Evolutionary conservation across 2,113 vertebrate species (phyloP).

Genomic region (Egretta garzetta): DNA sequence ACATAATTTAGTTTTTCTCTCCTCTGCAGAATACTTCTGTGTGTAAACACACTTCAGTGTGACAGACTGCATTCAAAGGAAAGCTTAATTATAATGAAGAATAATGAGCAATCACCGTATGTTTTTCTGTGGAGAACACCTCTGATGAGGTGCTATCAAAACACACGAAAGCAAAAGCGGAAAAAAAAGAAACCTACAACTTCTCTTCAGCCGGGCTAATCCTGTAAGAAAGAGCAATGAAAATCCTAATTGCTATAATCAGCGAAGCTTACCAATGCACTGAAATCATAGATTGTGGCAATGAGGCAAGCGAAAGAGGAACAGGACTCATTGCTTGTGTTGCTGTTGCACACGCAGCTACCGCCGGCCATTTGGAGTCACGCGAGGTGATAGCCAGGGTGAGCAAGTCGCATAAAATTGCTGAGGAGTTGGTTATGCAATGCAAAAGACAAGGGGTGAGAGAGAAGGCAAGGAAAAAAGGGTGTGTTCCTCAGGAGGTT

Average conservation of each 20-base stretch:
- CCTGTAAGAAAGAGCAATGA: not conserved
- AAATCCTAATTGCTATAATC: not conserved
- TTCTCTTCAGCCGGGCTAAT: not conserved
- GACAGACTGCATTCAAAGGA: not conserved
- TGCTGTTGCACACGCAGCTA: not conserved
- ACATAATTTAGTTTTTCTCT: not conserved
- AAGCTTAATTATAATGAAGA: not conserved
- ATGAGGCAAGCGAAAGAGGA: not conserved
- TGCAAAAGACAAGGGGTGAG: not conserved
- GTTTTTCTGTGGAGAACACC: not conserved
- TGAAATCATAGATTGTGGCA: not conserved
- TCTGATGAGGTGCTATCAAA: not conserved
- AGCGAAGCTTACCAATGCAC: not conserved
- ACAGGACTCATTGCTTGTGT: not conserved
- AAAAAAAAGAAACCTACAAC: not conserved
- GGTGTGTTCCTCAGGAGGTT: not conserved
- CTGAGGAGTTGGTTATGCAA: conserved; percentile 4
- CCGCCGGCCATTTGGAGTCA: not conserved
- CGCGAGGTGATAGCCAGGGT: not conserved
- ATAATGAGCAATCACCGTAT: not conserved
- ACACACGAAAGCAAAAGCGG: not conserved
- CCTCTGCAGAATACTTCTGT: not conserved
- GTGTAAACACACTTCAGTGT: not conserved
- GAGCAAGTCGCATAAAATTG: not conserved
- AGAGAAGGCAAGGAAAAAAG: not conserved